A percentile compares a stretch with the other conserved stretches of the same genome.
phyloP scores from a whole-genome alignment of 2,113 vertebrate genomes.

The Pteruthius melanotis region DNA sequence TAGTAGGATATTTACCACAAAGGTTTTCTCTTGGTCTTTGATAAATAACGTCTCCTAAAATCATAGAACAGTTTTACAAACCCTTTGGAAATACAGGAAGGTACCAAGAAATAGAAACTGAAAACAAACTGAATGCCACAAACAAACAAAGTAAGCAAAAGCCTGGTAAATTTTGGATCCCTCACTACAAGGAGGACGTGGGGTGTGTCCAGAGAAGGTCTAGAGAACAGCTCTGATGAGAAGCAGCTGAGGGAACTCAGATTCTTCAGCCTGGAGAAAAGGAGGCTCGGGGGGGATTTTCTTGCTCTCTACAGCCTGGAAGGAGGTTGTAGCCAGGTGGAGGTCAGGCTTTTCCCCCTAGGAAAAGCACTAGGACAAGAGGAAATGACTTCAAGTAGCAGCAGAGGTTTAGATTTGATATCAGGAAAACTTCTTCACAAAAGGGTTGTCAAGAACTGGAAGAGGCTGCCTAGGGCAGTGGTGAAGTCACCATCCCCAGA shows the following conservation, averaged over 20 bases:
- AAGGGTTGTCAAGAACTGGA: neutral
- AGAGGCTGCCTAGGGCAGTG: too few relatives aligned
- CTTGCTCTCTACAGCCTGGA: neutral
- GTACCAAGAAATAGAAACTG: neutral
- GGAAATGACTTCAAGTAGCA: accelerated
- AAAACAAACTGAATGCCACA: neutral
- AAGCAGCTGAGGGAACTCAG: neutral
- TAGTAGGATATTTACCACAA: neutral
- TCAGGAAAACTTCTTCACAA: neutral
- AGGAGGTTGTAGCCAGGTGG: neutral
- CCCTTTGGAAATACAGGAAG: neutral
- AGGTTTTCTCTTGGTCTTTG: neutral
- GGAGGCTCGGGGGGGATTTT: neutral
- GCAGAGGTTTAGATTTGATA: neutral
- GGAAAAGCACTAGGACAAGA: neutral
- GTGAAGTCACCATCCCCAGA: too few relatives aligned
- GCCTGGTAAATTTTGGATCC: neutral
- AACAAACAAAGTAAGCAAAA: neutral
- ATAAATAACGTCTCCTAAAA: neutral
- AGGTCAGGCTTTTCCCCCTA: neutral
- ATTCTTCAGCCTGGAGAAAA: neutral
- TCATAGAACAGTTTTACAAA: neutral
- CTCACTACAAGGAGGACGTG: neutral
- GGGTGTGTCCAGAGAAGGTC: neutral
- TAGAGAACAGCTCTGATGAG: neutral